Base-by-base conservation (phyloP, 2,888 invertebrate species). In the Hirtodrosophila alboralis region DNA sequence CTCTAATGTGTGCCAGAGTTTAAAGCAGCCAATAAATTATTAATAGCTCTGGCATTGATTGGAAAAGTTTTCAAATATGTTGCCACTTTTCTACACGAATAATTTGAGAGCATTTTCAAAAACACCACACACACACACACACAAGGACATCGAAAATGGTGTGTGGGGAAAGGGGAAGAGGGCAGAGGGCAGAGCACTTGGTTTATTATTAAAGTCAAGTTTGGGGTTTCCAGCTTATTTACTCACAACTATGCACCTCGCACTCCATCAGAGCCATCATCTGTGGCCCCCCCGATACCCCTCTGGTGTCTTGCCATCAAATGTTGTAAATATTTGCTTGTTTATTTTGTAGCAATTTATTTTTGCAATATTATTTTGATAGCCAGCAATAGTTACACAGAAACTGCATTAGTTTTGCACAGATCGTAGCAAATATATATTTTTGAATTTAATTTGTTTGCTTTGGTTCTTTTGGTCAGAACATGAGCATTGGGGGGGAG, bases 1-100 rank as follows among this genome's bases (percentile, higher is more conserved):
- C 16, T 28, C 8, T 44, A 41, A 54, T 69, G 54, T 68, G 58
- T 62, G 58, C 9, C 12, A 37, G 68, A 69, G 68, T 75, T 84
- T 80, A 79, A 81, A 86, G 66, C 73, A 76, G 72, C 70, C 73
- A 84, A 81, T 84, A 81, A 84, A 86, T 84, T 86, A 86, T 86
- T 84, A 86, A 86, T 84, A 84, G 75, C 84, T 62, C 69, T 67
- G 77, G 77, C 84, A 84, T 79, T 84, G 85, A 86, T 86, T 86
- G 85, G 75, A 84, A 86, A 86, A 86, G 66, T 86, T 86, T 86
- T 79, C 84, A 84, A 85, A 86, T 86, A 85, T 85, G 85, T 79
- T 84, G 84, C 84, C 85, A 84, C 84, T 86, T 84, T 79, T 83
- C 84, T 79, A 79, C 84, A 75, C 80, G 81, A 83, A 83, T 83